Evolutionary conservation across 2,888 invertebrate species (phyloP).

Genomic region (Automeris io): DNA sequence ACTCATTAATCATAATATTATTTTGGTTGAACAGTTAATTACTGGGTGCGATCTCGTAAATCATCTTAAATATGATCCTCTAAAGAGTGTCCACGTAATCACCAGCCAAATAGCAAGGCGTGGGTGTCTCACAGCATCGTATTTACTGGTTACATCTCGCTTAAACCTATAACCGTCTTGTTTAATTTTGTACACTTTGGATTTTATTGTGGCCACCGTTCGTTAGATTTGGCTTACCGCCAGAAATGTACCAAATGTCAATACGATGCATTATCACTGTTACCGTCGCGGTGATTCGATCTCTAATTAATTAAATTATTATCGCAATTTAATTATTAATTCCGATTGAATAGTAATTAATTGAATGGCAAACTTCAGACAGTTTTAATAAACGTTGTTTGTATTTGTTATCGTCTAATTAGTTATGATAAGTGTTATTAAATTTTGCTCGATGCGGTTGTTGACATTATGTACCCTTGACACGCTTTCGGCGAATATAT

Average conservation of each 20-base stretch:
- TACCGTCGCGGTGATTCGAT: constrained; percentile 32
- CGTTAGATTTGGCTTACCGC: constrained; percentile 50
- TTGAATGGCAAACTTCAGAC: background rate
- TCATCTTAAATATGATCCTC: constrained; percentile 4
- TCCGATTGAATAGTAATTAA: background rate
- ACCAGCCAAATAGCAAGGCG: background rate
- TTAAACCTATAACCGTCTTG: constrained; percentile 41
- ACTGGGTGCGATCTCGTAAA: constrained; percentile 2
- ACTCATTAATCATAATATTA: background rate
- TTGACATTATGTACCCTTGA: background rate
- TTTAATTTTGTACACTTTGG: constrained; percentile 53
- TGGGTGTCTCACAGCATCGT: constrained; percentile 16
- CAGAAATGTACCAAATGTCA: constrained; percentile 66
- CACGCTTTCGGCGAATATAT: constrained; percentile 42
- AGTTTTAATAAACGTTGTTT: background rate
- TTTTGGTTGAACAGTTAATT: constrained; percentile 3
- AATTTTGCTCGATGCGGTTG: background rate
- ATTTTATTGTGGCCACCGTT: constrained; percentile 60
- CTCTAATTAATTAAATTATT: constrained; percentile 20
- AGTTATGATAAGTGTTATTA: background rate
- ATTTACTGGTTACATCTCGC: constrained; percentile 41
- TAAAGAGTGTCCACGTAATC: background rate
- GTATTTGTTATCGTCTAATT: too few relatives aligned
- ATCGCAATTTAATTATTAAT: background rate
- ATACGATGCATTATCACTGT: constrained; percentile 67